Evolutionary conservation across 1,140 invertebrate species (phyloP).

Genomic region (Coboldia fuscipes): DNA sequence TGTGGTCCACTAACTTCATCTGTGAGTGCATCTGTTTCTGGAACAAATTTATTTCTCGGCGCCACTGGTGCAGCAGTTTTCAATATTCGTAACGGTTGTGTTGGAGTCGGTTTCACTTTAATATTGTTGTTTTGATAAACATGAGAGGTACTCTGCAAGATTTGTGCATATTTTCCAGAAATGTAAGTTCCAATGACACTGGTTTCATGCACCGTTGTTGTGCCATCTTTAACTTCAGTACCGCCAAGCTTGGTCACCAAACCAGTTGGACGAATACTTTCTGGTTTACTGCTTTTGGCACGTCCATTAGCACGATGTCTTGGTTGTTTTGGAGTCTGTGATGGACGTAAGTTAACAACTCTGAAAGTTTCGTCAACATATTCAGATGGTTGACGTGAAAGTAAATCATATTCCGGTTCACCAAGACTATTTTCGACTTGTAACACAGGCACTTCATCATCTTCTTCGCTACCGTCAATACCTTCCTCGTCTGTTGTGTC

Average conservation of each 20-base stretch:
- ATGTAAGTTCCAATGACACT: slow-evolving; percentile 74
- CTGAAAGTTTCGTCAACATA: slow-evolving; percentile 49
- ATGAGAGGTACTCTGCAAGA: slow-evolving; percentile 50
- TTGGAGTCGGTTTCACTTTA: slow-evolving; percentile 36
- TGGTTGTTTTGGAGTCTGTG: slow-evolving; percentile 22
- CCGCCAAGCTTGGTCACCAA: slow-evolving; percentile 61
- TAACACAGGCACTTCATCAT: slow-evolving; percentile 21
- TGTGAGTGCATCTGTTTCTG: no score
- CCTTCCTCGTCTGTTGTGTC: no score
- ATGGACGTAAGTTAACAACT: slow-evolving; percentile 28
- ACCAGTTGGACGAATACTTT: slow-evolving; percentile 42
- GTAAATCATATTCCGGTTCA: slow-evolving; percentile 61
- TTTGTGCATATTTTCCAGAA: slow-evolving; percentile 67
- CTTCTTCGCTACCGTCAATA: slow-evolving; percentile 19
- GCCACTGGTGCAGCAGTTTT: slow-evolving; percentile 48
- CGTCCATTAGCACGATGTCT: no score
- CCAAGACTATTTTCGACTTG: slow-evolving; percentile 39
- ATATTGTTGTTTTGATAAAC: slow-evolving; percentile 21
- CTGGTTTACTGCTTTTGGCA: slow-evolving; percentile 17
- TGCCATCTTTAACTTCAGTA: slow-evolving; percentile 58
- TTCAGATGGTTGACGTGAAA: slow-evolving; percentile 60
- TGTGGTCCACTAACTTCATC: no score
- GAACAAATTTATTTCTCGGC: slow-evolving; percentile 24
- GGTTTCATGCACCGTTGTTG: slow-evolving; percentile 68
- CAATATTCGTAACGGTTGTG: slow-evolving; percentile 38